Evolutionary conservation across 2,113 vertebrate genomes (phyloP), one percentile per base, ranked within the genome.

Genomic region (Hirundichthys speculiger): DNA sequence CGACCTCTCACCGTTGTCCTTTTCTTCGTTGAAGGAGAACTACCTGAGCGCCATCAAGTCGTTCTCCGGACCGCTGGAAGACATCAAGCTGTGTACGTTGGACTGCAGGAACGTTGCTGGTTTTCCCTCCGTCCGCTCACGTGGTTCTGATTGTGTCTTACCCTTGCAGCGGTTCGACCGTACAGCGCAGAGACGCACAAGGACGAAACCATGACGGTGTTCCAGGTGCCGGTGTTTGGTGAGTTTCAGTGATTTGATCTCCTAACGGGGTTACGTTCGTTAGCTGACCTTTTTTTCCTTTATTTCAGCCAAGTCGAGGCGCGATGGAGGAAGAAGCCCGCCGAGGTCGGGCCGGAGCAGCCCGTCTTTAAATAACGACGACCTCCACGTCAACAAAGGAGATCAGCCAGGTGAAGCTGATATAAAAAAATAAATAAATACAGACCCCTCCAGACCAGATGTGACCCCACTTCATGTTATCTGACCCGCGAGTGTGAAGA

Each of bases 171-270:
- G 30, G 89, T 94, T 1, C 86, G 89, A 4, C 89, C 92, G 0
- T 90, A 89, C 85, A 91, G 89, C 0, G 88, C 83, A 0, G 71
- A 83, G 19, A 49, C 47, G 1, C 68, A 88, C 58, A 27, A 65
- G 0, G 93, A 94, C 3, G 64, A 93, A 0, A 93, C 91, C 0
- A 93, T 92, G 92, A 88, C 92, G 0, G 94, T 99, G 39, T 21
- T 65, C 53, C 97, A 98, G 13, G 84, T 99, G 25, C 95, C 96
- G 2, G 85, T 98, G 30, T 85, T 93, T 64, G 93, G 98, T 99
- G 83, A 94, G 95, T 90, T 42, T 3, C 14, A 2, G 55, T 9
- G 27, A 0, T 21, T 49, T 0, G 2, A 3, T 1, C 3, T 30
- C 22, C 15, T 8, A 4, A 13, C 13, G 40, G 14, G 12, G 0